Evolutionary conservation across 2,888 invertebrate species (phyloP).

Genomic region (Patella caerulea): DNA sequence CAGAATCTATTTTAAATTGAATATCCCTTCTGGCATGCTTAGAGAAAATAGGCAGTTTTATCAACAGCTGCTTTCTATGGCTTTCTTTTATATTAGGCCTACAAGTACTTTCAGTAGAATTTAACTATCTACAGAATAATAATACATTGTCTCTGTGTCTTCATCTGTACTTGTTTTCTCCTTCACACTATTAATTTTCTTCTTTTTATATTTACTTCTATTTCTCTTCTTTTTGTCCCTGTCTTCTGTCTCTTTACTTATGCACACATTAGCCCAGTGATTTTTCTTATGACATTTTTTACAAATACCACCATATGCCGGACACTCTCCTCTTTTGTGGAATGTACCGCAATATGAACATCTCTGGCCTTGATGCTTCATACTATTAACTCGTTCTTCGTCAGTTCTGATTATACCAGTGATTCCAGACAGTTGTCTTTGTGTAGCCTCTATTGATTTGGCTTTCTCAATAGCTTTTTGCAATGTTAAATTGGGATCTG

Average conservation of each 20-base stretch:
- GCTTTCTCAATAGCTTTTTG: background rate
- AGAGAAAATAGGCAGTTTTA: background rate
- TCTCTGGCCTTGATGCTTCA: background rate
- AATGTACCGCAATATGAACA: constrained; percentile 8
- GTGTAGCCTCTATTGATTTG: background rate
- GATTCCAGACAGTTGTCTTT: background rate
- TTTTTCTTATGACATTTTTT: background rate
- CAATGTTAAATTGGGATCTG: background rate
- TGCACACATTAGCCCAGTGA: background rate
- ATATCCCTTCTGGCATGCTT: background rate
- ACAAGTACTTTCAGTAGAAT: background rate
- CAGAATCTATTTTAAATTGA: constrained; percentile 2
- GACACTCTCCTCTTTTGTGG: background rate
- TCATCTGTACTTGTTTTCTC: background rate
- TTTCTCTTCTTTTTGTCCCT: too few relatives aligned
- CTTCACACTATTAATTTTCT: too few relatives aligned
- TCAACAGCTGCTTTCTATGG: background rate
- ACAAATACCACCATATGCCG: background rate
- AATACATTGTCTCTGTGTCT: background rate
- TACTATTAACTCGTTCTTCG: background rate
- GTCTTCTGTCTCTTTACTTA: too few relatives aligned
- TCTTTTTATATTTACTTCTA: too few relatives aligned
- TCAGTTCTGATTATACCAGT: background rate
- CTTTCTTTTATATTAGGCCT: background rate
- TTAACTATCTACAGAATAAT: background rate